phyloP scores from a whole-genome alignment of 2,888 invertebrate genomes.

The Andrena chrysosceles region DNA sequence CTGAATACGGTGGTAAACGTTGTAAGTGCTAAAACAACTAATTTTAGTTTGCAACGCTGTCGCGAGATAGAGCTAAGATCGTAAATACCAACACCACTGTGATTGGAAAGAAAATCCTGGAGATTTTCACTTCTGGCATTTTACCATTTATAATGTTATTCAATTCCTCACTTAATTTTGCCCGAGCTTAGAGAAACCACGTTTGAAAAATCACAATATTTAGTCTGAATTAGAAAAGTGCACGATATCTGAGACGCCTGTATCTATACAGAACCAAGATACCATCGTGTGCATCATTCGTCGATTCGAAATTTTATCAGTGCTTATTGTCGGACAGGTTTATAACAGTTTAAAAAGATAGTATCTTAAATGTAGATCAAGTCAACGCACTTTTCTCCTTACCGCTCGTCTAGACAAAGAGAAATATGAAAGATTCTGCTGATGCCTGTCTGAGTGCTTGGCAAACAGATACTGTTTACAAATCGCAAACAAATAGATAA shows the following conservation, averaged over 20 bases:
- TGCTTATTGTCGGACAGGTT: constrained; percentile 5
- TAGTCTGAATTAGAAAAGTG: neutral
- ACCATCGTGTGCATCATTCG: neutral
- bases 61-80: too few species aligned
- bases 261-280: neutral
- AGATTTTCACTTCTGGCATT: too few species aligned
- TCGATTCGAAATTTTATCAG: constrained; percentile 14
- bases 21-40: too few species aligned
- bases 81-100: too few species aligned
- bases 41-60: too few species aligned
- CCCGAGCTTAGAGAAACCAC: neutral
- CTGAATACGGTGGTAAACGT: too few species aligned
- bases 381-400: constrained; percentile 21
- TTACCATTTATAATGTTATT: too few species aligned
- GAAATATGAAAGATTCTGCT: neutral
- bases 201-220: neutral
- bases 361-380: neutral
- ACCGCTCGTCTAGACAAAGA: constrained; percentile 3
- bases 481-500: neutral
- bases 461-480: constrained; percentile 3
- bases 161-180: neutral
- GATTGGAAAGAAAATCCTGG: too few species aligned
- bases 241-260: neutral
- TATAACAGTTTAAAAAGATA: neutral
- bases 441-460: neutral